phyloP scores from a whole-genome alignment of 2,113 vertebrate species.

The Pitta sordida region DNA sequence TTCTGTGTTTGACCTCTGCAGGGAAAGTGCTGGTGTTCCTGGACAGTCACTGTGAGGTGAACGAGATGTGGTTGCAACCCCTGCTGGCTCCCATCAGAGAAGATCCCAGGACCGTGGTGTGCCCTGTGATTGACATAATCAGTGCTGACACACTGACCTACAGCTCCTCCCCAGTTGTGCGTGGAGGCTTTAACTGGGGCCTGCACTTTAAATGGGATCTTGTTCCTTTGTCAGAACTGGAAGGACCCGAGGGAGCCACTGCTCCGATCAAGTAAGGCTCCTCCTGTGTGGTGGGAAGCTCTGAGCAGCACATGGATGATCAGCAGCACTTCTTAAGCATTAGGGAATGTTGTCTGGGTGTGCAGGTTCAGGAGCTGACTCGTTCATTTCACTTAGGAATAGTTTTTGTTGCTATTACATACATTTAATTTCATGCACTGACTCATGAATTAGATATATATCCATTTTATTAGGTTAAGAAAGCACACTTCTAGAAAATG shows the following conservation, averaged over 20 bases:
- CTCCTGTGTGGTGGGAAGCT: neutral
- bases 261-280: conserved; percentile 84
- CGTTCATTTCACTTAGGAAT: neutral
- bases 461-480: neutral
- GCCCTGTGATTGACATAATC: conserved; percentile 97
- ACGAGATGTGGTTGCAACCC: conserved; percentile 88
- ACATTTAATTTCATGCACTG: neutral
- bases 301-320: rapidly evolving
- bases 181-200: conserved; percentile 99
- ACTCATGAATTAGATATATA: neutral
- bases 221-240: conserved; percentile 83
- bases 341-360: neutral
- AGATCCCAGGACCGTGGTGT: conserved; percentile 84
- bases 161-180: conserved; percentile 90
- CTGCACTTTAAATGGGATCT: conserved; percentile 99
- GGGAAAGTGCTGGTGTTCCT: conserved; percentile 93
- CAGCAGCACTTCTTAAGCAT: neutral
- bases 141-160: conserved; percentile 92
- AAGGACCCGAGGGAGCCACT: conserved; percentile 75
- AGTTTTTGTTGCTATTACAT: neutral
- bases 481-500: neutral
- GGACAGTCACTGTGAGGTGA: conserved; percentile 98
- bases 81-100: conserved; percentile 79
- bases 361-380: neutral
- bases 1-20: conserved; percentile 47